Percentiles rank a stretch among this genome's conserved stretches.
Evolutionary conservation across 2,797 vertebrate genomes (phyloP).

Genomic region (Tadarida brasiliensis): DNA sequence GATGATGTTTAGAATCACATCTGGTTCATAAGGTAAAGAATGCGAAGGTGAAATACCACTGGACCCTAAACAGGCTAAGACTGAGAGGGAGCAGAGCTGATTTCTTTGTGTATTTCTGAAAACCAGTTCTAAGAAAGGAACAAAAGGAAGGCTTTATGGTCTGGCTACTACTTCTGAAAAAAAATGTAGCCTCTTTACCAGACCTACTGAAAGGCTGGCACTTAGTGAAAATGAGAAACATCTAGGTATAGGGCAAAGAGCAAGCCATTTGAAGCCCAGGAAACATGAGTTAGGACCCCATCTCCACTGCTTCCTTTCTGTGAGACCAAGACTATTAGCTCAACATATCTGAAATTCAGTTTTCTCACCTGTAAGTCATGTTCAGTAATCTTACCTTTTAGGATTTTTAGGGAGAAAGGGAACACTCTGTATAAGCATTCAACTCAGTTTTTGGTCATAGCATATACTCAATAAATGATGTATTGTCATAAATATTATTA

Average conservation of each 20-base stretch:
- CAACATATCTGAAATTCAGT: background rate
- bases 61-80: background rate
- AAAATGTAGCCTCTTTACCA: slow-evolving; percentile 18
- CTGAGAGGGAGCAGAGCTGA: background rate
- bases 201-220: background rate
- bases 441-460: background rate
- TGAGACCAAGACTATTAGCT: background rate
- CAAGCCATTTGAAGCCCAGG: background rate
- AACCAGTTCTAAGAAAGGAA: background rate
- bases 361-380: background rate
- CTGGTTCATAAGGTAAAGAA: background rate
- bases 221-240: slow-evolving; percentile 12
- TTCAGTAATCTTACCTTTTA: background rate
- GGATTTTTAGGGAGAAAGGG: background rate
- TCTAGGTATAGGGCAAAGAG: background rate
- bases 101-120: slow-evolving; percentile 52
- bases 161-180: slow-evolving; percentile 33
- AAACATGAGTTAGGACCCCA: background rate
- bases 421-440: background rate
- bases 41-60: background rate
- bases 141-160: background rate
- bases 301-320: background rate
- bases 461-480: background rate
- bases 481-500: background rate
- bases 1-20: slow-evolving; percentile 8